Base-by-base conservation (phyloP, 2,113 vertebrate genomes). In the Mormyrus iriodes region DNA sequence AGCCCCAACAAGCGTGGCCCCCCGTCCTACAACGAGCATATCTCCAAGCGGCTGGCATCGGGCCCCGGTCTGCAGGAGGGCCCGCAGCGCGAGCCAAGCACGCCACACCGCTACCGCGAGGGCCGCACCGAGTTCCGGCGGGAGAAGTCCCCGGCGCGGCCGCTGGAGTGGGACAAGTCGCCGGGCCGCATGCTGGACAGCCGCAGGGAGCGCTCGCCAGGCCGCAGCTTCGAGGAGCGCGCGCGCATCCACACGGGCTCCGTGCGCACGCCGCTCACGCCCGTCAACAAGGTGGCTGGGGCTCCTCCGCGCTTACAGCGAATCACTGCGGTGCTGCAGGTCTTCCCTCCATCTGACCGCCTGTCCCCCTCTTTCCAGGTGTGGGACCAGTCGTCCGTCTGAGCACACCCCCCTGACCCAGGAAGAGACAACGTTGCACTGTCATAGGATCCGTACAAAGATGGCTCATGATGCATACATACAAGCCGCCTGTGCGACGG, bases 1-100 rank as follows among this genome's bases (percentile, higher is more conserved):
- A 99, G 98, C 93, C 98, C 98, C 0, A 99, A 99, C 95, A 99
- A 99, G 93, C 97, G 98, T 7, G 98, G 98, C 10, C 98, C 98
- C 1, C 98, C 98, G 4, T 97, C 98, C 0, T 99, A 99, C 95
- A 99, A 98, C 13, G 98, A 99, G 97, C 98, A 99, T 96, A 99
- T 99, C 93, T 98, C 98, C 91, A 99, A 99, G 95, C 95, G 98
- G 0, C 96, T 99, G 92, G 98, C 98, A 0, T 95, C 97, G 51
- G 98, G 97, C 91, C 97, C 98, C 0, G 95, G 95, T 0, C 95
- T 95, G 0, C 96, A 97, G 0, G 97, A 98, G 87, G 97, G 97
- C 24, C 96, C 97, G 91, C 95, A 96, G 39, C 95, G 96, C 89
- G 96, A 97, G 85, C 96, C 97, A 65, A 98, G 98, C 94, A 99